A percentile compares a stretch with the other conserved stretches of the same genome.
phyloP scores from a whole-genome alignment of 2,797 vertebrate genomes.

The Darevskia nairensis region DNA sequence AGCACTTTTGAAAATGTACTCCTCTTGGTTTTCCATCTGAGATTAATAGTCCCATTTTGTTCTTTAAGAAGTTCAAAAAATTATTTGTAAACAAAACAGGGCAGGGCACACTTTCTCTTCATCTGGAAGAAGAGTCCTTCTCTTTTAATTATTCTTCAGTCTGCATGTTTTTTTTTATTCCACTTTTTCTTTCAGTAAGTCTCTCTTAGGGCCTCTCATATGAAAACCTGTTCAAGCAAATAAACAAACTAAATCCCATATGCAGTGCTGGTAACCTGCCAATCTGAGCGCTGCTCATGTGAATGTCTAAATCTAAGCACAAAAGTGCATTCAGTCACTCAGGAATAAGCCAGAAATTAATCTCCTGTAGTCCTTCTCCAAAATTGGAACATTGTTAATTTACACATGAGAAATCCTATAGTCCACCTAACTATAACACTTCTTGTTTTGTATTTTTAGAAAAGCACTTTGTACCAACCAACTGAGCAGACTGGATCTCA shows the following conservation, averaged over 20 bases:
- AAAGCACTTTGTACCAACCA: not conserved
- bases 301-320: not conserved
- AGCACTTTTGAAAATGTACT: not conserved
- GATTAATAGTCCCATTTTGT: not conserved
- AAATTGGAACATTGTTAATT: not conserved
- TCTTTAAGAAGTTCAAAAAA: not conserved
- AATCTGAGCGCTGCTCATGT: not conserved
- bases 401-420: not conserved
- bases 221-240: constrained; percentile 11
- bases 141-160: constrained; percentile 8
- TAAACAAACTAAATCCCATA: not conserved
- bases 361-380: not conserved
- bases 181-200: not conserved
- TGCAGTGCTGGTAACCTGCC: not conserved
- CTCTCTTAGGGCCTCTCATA: not conserved
- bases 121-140: not conserved
- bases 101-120: not conserved
- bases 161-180: not conserved
- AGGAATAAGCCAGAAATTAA: not conserved
- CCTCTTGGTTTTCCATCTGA: not conserved
- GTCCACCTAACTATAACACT: not conserved
- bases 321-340: not conserved
- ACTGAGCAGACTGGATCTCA: not conserved
- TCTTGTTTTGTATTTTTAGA: not conserved
- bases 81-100: not conserved